These are phyloP conservation scores for Uloborus plumipes DNA, from an alignment of 2,888 invertebrate genomes.

Conservation along the genomic window DNA sequence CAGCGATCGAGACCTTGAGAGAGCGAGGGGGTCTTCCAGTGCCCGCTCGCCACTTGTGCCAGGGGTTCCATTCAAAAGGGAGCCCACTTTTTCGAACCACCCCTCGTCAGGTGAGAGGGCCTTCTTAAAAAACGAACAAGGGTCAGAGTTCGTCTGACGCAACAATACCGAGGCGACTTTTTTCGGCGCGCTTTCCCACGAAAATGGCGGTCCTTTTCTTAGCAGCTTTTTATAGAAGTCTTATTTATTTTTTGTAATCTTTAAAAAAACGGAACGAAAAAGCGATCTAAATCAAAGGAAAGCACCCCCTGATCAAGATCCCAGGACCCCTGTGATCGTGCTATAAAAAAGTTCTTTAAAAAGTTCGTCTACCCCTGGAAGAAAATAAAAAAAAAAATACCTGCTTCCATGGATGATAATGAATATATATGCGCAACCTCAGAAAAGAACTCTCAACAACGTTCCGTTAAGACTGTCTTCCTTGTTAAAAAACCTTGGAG, in stretches of 20 bases:
- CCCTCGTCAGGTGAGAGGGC: slow-evolving; percentile 28
- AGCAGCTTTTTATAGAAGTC: not conserved
- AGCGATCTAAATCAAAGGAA: slow-evolving; percentile 42
- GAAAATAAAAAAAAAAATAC: slow-evolving; percentile 26
- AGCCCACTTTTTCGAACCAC: slow-evolving; percentile 25
- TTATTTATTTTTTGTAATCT: slow-evolving; percentile 26
- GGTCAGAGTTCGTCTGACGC: slow-evolving; percentile 33
- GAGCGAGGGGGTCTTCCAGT: too few species aligned
- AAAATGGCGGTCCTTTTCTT: slow-evolving; percentile 15
- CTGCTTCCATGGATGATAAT: slow-evolving; percentile 11
- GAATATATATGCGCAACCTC: slow-evolving; percentile 8
- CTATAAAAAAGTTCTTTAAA: slow-evolving; percentile 31
- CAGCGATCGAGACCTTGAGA: too few species aligned
- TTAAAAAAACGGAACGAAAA: slow-evolving; percentile 23
- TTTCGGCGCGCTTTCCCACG: slow-evolving; percentile 41
- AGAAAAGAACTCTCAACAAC: slow-evolving; percentile 25
- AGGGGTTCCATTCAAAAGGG: slow-evolving; percentile 31
- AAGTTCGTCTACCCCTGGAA: slow-evolving; percentile 34
- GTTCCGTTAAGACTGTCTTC: slow-evolving; percentile 36
- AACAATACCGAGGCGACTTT: slow-evolving; percentile 43
- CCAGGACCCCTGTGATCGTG: slow-evolving; percentile 33
- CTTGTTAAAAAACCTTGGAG: slow-evolving; percentile 24
- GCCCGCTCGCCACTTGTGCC: slow-evolving; percentile 45
- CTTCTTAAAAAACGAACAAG: not conserved
- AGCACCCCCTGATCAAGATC: slow-evolving; percentile 34